Base-by-base conservation (phyloP, 2,113 vertebrate species). In the Nerophis lumbriciformis region DNA sequence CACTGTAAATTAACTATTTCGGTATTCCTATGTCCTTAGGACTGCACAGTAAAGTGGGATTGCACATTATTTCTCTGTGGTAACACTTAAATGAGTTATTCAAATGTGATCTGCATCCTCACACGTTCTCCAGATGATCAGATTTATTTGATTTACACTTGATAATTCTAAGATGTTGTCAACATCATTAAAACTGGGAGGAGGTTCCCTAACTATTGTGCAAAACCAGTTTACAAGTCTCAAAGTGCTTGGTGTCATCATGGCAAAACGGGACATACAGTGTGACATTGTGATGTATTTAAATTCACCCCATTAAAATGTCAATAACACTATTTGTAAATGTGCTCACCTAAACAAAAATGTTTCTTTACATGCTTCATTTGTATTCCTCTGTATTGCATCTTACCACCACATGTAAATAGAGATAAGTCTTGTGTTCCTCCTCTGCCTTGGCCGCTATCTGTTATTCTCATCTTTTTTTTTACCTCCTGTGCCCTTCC, bases 401-500 rank as follows among this genome's bases (percentile, higher is more conserved):
- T 42, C 10, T 9, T 9, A 42, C 8, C 10, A 42, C 5, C 5
- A 57, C 38, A 4, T 39, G 38, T 38, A 57, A 44, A 42, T 19
- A 10, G n/a, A 19, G 38, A 42, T 19, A 19, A 13, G 16, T 44
- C 38, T 44, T 13, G 37, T 44, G 38, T 57, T n/a, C n/a, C 45
- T 48, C 13, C 8, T 48, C 45, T 35, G 42, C 42, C 44, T 12
- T 52, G 45, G 15, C 12, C 6, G 56, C 48, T 21, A 19, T 56
- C 19, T 69, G 69, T 61, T 73, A 61, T 69, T 65, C 56, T 77
- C 69, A 61, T 69, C 68, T 72, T 70, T 59, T 72, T 70, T 59
- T 59, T 28, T 16, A 49, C 48, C 39, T 35, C 21, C 65, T 44
- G n/a, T 58, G 44, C 45, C 21, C 39, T 53, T 19, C 14, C 44